Evolutionary conservation across 2,888 invertebrate species (phyloP).

Genomic region (Phania funesta): DNA sequence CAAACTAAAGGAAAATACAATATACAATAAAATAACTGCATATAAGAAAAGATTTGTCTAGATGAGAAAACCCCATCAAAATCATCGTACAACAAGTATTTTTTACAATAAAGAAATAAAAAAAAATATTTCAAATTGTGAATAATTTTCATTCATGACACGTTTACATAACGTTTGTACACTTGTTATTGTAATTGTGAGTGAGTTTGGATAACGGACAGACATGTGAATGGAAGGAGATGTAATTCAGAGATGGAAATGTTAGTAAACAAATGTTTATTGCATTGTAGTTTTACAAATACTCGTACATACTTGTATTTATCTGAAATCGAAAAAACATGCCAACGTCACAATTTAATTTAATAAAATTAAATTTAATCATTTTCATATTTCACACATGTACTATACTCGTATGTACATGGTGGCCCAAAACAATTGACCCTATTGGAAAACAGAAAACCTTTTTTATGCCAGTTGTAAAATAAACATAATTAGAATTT

Average conservation of each 20-base stretch:
- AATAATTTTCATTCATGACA: slow-evolving; percentile 65
- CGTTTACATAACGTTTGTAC: slow-evolving; percentile 33
- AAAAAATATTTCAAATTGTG: slow-evolving; percentile 33
- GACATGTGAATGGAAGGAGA: not conserved
- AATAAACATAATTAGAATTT: too few relatives aligned
- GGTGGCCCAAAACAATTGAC: too few relatives aligned
- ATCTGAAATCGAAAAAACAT: too few relatives aligned
- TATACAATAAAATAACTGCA: slow-evolving; percentile 14
- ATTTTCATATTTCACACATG: too few relatives aligned
- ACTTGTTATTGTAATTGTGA: slow-evolving; percentile 23
- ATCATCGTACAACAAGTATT: slow-evolving; percentile 47
- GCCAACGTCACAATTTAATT: too few relatives aligned
- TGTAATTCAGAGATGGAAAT: not conserved
- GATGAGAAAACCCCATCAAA: slow-evolving; percentile 65
- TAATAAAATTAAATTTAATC: too few relatives aligned
- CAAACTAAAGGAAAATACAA: slow-evolving; percentile 15
- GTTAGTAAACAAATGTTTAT: too few relatives aligned
- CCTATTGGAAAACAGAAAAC: too few relatives aligned
- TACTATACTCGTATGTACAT: too few relatives aligned
- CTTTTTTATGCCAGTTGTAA: too few relatives aligned
- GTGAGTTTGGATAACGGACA: not conserved
- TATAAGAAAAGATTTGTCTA: slow-evolving; percentile 51
- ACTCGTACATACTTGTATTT: too few relatives aligned
- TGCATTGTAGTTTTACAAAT: too few relatives aligned
- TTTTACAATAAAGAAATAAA: slow-evolving; percentile 29